phyloP scores from a whole-genome alignment of 2,888 invertebrate species.

The Thalpophila matura region DNA sequence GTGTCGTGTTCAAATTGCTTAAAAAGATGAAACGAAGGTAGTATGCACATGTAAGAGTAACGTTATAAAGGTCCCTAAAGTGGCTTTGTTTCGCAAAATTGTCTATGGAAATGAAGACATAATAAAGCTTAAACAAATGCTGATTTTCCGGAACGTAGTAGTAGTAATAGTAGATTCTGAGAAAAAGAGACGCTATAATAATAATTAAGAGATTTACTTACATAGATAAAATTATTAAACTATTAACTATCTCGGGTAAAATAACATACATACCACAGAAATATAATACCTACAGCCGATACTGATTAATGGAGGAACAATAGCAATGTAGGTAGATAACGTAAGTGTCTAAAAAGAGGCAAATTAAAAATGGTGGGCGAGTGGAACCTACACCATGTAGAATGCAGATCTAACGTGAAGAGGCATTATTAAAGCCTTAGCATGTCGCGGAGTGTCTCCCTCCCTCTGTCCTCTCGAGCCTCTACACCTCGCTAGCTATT shows the following conservation, averaged over 20 bases:
- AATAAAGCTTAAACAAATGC: slow-evolving; percentile 56
- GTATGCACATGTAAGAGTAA: no score
- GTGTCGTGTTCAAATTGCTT: slow-evolving; percentile 41
- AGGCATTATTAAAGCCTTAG: no score
- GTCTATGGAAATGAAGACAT: slow-evolving; percentile 60
- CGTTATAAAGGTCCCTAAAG: slow-evolving; percentile 35
- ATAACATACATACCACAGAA: not conserved
- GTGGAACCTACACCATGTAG: no score
- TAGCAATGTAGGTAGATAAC: not conserved
- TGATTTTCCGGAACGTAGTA: slow-evolving; percentile 53
- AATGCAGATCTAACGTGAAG: not conserved
- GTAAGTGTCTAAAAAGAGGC: not conserved
- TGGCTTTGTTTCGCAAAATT: slow-evolving; percentile 60
- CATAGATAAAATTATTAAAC: slow-evolving; percentile 39
- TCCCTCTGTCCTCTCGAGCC: no score
- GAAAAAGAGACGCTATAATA: slow-evolving; percentile 39
- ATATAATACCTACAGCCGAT: no score
- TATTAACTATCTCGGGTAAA: not conserved
- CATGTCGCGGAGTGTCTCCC: no score
- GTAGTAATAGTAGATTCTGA: slow-evolving; percentile 24
- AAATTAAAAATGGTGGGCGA: not conserved
- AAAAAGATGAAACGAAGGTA: slow-evolving; percentile 43
- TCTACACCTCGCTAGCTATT: no score
- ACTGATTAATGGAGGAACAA: not conserved
- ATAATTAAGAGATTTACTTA: slow-evolving; percentile 36